Percentiles rank a stretch among this genome's conserved stretches.
phyloP scores from a whole-genome alignment of 2,888 invertebrate species.

The Cheilosia vernalis region DNA sequence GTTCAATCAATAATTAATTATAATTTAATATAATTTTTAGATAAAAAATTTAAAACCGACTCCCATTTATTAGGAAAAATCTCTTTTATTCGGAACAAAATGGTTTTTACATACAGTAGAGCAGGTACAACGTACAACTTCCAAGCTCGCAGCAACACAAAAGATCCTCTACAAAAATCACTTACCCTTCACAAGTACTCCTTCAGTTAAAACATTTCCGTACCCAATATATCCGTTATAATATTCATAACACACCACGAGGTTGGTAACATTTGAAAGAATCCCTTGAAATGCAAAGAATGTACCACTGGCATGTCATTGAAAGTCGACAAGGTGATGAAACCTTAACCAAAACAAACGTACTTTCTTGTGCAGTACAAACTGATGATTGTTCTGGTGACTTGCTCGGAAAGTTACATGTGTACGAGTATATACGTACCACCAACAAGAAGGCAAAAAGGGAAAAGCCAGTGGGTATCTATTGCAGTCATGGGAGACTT shows the following conservation, averaged over 20 bases:
- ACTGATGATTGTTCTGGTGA: constrained; percentile 58
- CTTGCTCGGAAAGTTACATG: constrained; percentile 43
- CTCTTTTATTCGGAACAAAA: too few relatives aligned
- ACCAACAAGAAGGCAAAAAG: constrained; percentile 1
- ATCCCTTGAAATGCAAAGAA: constrained; percentile 1
- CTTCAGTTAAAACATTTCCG: background rate
- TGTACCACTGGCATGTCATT: background rate
- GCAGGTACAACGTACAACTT: too few relatives aligned
- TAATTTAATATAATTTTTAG: too few relatives aligned
- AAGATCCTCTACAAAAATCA: too few relatives aligned
- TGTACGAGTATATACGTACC: background rate
- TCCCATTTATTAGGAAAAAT: too few relatives aligned
- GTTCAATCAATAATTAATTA: too few relatives aligned
- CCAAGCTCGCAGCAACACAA: too few relatives aligned
- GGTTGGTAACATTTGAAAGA: background rate
- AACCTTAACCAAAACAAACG: constrained; percentile 15
- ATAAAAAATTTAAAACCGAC: too few relatives aligned
- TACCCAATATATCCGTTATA: background rate
- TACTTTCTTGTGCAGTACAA: constrained; percentile 1
- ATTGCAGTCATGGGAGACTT: constrained; percentile 55
- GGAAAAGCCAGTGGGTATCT: constrained; percentile 14
- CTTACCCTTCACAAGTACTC: too few relatives aligned
- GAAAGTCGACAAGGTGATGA: constrained; percentile 32
- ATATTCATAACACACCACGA: too few relatives aligned
- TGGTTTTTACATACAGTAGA: too few relatives aligned